Base-by-base conservation (phyloP, 2,797 vertebrate species). In the Enteromius fasciolatus region DNA sequence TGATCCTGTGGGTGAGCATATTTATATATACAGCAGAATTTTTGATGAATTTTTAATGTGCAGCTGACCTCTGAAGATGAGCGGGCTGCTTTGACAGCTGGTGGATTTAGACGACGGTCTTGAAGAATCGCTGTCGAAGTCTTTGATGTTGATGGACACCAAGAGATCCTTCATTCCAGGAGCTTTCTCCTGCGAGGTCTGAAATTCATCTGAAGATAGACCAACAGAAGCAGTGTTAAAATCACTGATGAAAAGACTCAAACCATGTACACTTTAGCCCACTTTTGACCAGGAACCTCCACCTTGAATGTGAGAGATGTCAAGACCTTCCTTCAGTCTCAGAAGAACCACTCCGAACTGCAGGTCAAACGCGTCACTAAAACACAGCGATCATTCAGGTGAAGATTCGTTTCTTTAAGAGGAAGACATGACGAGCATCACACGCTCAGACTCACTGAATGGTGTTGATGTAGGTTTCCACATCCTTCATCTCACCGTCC, bases 261-360 rank as follows among this genome's bases (percentile, higher is more conserved):
- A 1, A 10, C 18, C 2, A 28, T 3, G 3, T 15, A 7, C 6
- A 23, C 44, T 4, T 46, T 3, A 28, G 9, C 0, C 52, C n/a
- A 25, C 23, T 25, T 20, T 14, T 50, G 44, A 5, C 9, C 10
- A 31, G 10, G 1, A 36, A 36, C 6, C 96, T 95, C 96, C 96
- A 82, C 95, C 96, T 89, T 96, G 97, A 89, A 98, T 96, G 89
- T 98, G 97, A 85, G 97, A 98, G 91, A 99, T 92, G 77, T 99
- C 97, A 82, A 99, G 92, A 67, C 97, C 97, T 69, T 98, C 97
- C 89, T 94, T 95, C 52, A 99, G 91, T 28, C 97, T 94, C 59
- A 99, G 95, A 69, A 99, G 94, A 72, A 97, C 97, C 4, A 97
- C 95, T 67, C 97, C 97, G 63, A 95, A 98, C 80, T 98, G 96